These are phyloP conservation scores for Musca vetustissima DNA, from an alignment of 1,140 invertebrate species.

Conservation along the genomic window DNA sequence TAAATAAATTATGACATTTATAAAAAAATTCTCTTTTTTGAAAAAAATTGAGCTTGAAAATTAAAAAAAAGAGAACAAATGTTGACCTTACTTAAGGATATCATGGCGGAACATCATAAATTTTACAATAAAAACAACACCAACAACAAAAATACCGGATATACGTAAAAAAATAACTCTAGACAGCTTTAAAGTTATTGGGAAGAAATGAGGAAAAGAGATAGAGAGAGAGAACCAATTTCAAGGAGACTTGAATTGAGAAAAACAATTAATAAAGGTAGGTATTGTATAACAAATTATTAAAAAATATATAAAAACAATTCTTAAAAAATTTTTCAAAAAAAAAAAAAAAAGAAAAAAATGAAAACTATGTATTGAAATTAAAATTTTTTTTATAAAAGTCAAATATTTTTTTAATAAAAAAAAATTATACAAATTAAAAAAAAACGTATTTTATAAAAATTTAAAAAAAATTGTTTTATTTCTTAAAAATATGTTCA, in stretches of 20 bases:
- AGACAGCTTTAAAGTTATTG: constrained; percentile 5
- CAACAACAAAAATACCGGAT: constrained; percentile 35
- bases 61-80: not conserved
- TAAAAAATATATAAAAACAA: not conserved
- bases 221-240: too few species aligned
- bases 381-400: too few species aligned
- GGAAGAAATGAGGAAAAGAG: too few species aligned
- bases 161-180: constrained; percentile 35
- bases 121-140: constrained; percentile 34
- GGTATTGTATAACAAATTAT: not conserved
- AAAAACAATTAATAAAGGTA: constrained; percentile 6
- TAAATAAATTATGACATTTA: not conserved
- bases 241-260: not conserved
- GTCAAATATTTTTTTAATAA: too few species aligned
- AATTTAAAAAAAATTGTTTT: too few species aligned
- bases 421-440: too few species aligned
- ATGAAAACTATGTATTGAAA: too few species aligned
- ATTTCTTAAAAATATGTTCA: too few species aligned
- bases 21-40: not conserved
- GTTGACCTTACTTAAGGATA: constrained; percentile 7
- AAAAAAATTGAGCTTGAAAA: too few species aligned
- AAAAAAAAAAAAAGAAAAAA: too few species aligned
- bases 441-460: too few species aligned
- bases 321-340: too few species aligned
- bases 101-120: not conserved